Evolutionary conservation across 1,140 invertebrate genomes (phyloP).

Genomic region (Ephestia elutella): DNA sequence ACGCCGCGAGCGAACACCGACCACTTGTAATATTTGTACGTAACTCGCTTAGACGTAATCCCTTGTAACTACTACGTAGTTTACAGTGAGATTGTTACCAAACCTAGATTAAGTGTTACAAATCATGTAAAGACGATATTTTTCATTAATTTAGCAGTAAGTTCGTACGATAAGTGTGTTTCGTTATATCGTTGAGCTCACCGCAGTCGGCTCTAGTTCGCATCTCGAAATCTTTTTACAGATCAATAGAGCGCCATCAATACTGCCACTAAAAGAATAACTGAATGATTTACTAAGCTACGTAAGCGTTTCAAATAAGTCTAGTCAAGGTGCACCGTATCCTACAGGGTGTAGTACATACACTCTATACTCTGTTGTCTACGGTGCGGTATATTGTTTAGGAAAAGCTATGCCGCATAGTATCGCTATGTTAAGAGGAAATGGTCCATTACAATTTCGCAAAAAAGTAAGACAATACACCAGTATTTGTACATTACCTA

Average conservation of each 20-base stretch:
- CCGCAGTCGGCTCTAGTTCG: neutral
- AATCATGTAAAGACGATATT: slow-evolving; percentile 43
- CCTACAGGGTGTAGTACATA: too few relatives aligned
- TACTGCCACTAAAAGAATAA: neutral
- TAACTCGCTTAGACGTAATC: slow-evolving; percentile 20
- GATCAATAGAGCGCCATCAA: too few relatives aligned
- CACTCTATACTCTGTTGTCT: too few relatives aligned
- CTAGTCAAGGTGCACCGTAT: too few relatives aligned
- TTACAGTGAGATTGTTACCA: slow-evolving; percentile 35
- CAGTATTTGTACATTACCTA: neutral
- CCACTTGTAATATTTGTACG: slow-evolving; percentile 53
- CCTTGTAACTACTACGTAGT: slow-evolving; percentile 6
- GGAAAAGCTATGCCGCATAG: too few relatives aligned
- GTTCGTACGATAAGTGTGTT: neutral
- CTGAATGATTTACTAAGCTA: too few relatives aligned
- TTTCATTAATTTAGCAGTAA: slow-evolving; percentile 10
- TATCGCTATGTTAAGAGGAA: too few relatives aligned
- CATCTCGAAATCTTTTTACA: neutral
- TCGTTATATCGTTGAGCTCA: neutral
- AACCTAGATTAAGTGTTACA: slow-evolving; percentile 44
- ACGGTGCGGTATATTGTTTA: too few relatives aligned
- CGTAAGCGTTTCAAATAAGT: too few relatives aligned
- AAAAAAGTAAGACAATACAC: slow-evolving; percentile 1
- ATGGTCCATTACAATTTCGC: neutral
- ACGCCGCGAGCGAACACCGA: slow-evolving; percentile 18